Conservation (phyloP, 2,797 vertebrate genomes). For the Phrynocephalus vlangalii region DNA sequence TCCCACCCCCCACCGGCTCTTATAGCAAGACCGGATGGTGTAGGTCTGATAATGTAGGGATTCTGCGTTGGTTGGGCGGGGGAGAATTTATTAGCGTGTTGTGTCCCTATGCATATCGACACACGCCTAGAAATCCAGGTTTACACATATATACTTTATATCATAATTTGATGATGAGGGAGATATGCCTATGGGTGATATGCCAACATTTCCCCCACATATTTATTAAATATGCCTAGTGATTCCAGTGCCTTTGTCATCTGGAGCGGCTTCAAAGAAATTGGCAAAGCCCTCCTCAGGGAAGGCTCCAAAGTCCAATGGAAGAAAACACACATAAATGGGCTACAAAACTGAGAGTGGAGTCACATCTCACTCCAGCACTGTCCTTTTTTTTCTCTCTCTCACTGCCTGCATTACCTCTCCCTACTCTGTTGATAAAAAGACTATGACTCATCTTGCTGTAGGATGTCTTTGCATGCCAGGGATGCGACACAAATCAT, state of each 20-base stretch:
- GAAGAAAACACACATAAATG: slow-evolving; percentile 11
- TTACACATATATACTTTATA: no score
- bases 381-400: slow-evolving; percentile 13
- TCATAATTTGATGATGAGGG: no score
- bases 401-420: slow-evolving; percentile 33
- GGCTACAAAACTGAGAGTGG: rapidly evolving
- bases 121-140: no score
- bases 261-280: background rate
- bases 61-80: no score
- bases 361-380: slow-evolving; percentile 3
- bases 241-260: background rate
- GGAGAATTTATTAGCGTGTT: no score
- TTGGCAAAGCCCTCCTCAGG: rapidly evolving
- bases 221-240: background rate
- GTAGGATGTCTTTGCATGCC: slow-evolving; percentile 56
- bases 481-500: slow-evolving; percentile 49
- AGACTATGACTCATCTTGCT: slow-evolving; percentile 41
- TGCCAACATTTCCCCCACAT: no score
- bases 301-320: background rate
- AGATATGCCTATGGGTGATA: no score
- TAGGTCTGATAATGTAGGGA: background rate
- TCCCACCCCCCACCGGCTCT: background rate
- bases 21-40: slow-evolving; percentile 8
- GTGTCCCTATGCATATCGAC: no score
- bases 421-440: background rate